Conservation (phyloP, 2,888 invertebrate genomes). For the Dromius quadrimaculatus region DNA sequence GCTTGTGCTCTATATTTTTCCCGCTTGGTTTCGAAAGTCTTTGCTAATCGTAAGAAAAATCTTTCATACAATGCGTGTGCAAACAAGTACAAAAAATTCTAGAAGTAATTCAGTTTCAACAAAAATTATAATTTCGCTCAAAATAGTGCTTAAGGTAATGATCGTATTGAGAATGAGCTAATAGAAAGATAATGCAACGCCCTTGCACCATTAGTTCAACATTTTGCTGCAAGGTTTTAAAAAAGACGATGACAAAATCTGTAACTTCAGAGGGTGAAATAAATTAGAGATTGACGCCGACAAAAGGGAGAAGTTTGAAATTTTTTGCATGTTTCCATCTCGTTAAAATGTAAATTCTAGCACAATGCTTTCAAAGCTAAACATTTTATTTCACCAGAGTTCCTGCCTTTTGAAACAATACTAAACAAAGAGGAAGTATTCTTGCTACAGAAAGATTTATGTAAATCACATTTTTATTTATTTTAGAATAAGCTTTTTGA, state of each 20-base stretch:
- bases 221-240: neutral
- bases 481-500: conserved; percentile 3
- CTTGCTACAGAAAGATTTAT: conserved; percentile 21
- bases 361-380: conserved; percentile 27
- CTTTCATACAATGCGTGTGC: too few species aligned
- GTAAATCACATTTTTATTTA: conserved; percentile 24
- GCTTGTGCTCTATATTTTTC: too few species aligned
- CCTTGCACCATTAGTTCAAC: too few species aligned
- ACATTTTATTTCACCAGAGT: conserved; percentile 29
- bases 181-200: too few species aligned
- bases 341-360: conserved; percentile 37
- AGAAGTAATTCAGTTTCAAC: too few species aligned
- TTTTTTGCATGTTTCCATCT: conserved; percentile 39
- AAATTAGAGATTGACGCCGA: conserved; percentile 7
- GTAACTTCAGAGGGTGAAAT: conserved; percentile 15
- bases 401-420: conserved; percentile 14
- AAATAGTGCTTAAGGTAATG: too few species aligned
- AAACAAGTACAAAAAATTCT: too few species aligned
- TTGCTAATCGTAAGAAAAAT: too few species aligned
- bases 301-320: conserved; percentile 35
- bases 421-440: conserved; percentile 21
- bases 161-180: too few species aligned
- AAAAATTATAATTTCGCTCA: too few species aligned
- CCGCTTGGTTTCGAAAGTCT: too few species aligned
- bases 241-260: conserved; percentile 9